Evolutionary conservation across 2,797 vertebrate species (phyloP), one percentile per base, ranked within the genome.

Genomic region (Morus bassanus): DNA sequence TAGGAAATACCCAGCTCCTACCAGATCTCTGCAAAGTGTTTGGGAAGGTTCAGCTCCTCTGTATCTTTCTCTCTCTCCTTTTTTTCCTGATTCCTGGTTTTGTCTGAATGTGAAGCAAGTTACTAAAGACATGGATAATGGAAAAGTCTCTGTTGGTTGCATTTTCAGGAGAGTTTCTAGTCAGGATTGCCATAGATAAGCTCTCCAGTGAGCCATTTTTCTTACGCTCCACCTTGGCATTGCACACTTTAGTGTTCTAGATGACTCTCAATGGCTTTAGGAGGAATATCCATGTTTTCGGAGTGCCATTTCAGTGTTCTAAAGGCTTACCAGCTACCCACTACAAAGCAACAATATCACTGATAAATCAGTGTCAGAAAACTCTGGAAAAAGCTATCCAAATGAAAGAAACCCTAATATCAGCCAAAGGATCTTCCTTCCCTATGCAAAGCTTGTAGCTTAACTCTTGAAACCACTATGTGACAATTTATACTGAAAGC

Each of bases 291-390:
- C n/a, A 28, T 61, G 31, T 4, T 64, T 77, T 51, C 57, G 39
- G 65, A 68, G 13, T 41, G 25, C 25, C 11, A 51, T 70, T 75
- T 70, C 41, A 50, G 21, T 48, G 14, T 21, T 74, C 9, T 61
- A 51, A 73, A 84, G 25, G 16, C 11, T 48, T 88, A 24, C 21
- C 10, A 75, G 17, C 27, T 30, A 61, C 53, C 0, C 2, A n/a
- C 30, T 41, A 23, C 27, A 41, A 30, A 57, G 7, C 0, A 0
- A 41, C 17, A 64, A 19, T 0, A 0, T 39, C 43, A 68, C n/a
- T 24, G 14, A 64, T 50, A 51, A 63, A 68, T 69, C 39, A 50
- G 16, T 18, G 10, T 60, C 68, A 53, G 5, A 65, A 91, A 85
- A 43, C 11, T 76, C 60, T 68, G 53, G 22, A 16, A 69, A 74